A percentile compares a stretch with the other conserved stretches of the same genome.
phyloP scores from a whole-genome alignment of 2,888 invertebrate species.

The Ectemnius lituratus region DNA sequence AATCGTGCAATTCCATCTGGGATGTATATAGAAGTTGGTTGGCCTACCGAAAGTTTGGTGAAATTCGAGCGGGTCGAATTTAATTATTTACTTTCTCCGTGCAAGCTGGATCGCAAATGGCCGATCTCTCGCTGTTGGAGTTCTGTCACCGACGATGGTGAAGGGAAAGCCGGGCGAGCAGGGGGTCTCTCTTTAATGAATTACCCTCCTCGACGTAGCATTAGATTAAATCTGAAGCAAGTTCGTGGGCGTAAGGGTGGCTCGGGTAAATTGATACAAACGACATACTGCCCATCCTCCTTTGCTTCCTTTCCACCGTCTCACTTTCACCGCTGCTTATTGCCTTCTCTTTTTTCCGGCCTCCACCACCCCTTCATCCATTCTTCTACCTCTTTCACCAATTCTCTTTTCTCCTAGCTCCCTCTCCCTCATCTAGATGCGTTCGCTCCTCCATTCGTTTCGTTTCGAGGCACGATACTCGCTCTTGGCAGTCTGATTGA shows the following conservation, averaged over 20 bases:
- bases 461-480: conserved; percentile 2
- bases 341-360: conserved; percentile 7
- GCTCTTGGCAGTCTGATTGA: conserved; percentile 32
- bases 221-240: conserved; percentile 70
- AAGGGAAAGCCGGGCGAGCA: conserved; percentile 12
- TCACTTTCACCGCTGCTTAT: conserved; percentile 3
- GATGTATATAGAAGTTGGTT: conserved; percentile 19
- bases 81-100: conserved; percentile 66
- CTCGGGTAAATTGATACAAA: conserved; percentile 70
- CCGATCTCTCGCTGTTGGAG: conserved; percentile 22
- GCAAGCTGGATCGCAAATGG: conserved; percentile 37
- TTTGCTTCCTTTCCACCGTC: conserved; percentile 15
- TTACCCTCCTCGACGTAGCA: conserved; percentile 65
- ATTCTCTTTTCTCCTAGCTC: background rate
- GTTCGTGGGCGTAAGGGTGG: conserved; percentile 57
- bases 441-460: background rate
- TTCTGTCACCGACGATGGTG: background rate
- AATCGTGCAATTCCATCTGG: conserved; percentile 21
- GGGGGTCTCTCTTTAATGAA: conserved; percentile 65
- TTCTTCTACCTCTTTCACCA: background rate
- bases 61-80: conserved; percentile 62
- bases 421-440: background rate
- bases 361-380: background rate
- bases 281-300: conserved; percentile 63
- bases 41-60: conserved; percentile 18